These are phyloP conservation scores for Dolichallabes microphthalmus DNA, from an alignment of 2,113 vertebrate genomes.

Conservation along the genomic window DNA sequence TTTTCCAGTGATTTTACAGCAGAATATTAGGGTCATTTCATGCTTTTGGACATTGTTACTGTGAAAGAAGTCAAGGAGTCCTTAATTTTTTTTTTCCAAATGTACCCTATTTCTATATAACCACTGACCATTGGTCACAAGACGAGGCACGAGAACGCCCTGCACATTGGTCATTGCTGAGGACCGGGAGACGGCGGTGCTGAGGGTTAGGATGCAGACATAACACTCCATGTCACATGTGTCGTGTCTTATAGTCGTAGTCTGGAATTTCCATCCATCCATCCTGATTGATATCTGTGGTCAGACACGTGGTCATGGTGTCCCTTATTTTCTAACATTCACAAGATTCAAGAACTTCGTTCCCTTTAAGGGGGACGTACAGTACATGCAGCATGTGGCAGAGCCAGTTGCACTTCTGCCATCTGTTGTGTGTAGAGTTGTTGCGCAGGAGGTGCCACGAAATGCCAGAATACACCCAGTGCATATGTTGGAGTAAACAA, in stretches of 20 bases:
- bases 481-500: neutral
- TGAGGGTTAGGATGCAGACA: neutral
- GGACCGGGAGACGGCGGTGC: neutral
- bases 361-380: neutral
- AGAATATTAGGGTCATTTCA: neutral
- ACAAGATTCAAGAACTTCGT: too few relatives aligned
- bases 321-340: neutral
- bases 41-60: slow-evolving; percentile 3
- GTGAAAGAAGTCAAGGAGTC: neutral
- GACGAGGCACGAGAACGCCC: neutral
- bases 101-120: too few relatives aligned
- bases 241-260: neutral
- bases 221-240: neutral
- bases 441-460: neutral
- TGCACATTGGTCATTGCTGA: neutral
- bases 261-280: too few relatives aligned
- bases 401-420: neutral
- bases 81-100: neutral
- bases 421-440: neutral
- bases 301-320: neutral
- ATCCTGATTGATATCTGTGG: neutral
- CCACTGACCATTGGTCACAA: neutral
- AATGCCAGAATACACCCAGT: neutral
- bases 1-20: neutral
- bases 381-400: neutral